Evolutionary conservation across 53 echinoderm and acorn worm genomes (phyloP), one percentile per base, ranked within the genome.

Genomic region (Paracentrotus lividus): DNA sequence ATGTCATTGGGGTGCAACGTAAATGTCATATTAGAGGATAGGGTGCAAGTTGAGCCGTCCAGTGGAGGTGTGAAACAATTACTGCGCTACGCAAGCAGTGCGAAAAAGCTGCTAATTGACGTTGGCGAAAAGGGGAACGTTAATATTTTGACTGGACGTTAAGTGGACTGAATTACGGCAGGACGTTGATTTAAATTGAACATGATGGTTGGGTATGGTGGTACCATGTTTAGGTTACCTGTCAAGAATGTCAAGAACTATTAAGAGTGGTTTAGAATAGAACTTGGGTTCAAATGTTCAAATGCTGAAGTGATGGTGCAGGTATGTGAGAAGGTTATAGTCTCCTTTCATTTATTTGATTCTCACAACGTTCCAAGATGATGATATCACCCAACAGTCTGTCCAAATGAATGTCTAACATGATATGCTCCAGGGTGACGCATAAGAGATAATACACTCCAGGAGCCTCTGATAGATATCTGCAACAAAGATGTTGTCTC

Each of bases 171-270:
- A 81, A 81, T 81, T 81, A 45, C 9, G 42, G 81, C 81, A 81
- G 81, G 81, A 81, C 81, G n/a, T 81, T 81, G 81, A 81, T 81
- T 81, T 81, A 81, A 81, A 81, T 81, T 81, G 81, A 34, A 47
- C 9, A n/a, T 81, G 81, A 81, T 47, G 81, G 44, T n/a, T 26
- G 81, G 81, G 27, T 81, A n/a, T 81, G 26, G 44, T 81, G 47
- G 23, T 81, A 27, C 23, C 26, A 81, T 81, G 81, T 81, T 81
- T 81, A 47, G 81, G 49, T 81, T 81, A 81, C 81, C 81, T 81
- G 81, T 18, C 8, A 81, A 47, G 81, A 81, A 81, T 81, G 81
- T 18, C 81, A 81, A 47, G 81, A 81, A 81, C 47, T 81, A 81
- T 45, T 81, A n/a, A n/a, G 51, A 81, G 47, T 26, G 15, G 81